Evolutionary conservation across 2,797 vertebrate genomes (phyloP).

Genomic region (Sebastes variabilis): DNA sequence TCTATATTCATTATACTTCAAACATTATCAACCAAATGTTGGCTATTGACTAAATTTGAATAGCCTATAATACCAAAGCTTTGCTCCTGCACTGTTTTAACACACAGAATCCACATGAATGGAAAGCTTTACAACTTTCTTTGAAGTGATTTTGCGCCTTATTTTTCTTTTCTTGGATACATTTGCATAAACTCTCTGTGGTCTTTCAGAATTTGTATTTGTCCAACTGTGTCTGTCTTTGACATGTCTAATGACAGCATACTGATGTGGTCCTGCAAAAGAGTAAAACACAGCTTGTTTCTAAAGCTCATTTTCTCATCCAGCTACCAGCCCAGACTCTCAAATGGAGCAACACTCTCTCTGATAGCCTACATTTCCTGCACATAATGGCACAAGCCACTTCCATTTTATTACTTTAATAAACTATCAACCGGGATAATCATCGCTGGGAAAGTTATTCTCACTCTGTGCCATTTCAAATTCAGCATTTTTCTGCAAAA

Average conservation of each 20-base stretch:
- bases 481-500: background rate
- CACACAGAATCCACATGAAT: background rate
- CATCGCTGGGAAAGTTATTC: constrained; percentile 17
- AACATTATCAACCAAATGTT: background rate
- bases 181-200: background rate
- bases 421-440: constrained; percentile 2
- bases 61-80: too few relatives aligned
- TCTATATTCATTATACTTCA: background rate
- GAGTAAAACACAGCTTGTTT: background rate
- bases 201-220: background rate
- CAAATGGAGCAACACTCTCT: constrained; percentile 13
- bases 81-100: too few relatives aligned
- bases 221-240: background rate
- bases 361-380: background rate
- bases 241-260: background rate
- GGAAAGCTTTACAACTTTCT: background rate
- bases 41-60: too few relatives aligned
- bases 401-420: constrained; percentile 16
- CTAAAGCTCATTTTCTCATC: constrained; percentile 11
- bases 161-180: background rate
- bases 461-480: constrained; percentile 7
- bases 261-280: background rate
- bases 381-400: background rate
- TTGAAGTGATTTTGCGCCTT: background rate
- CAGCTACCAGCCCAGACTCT: background rate